Evolutionary conservation across 2,888 invertebrate genomes (phyloP), one percentile per base, ranked within the genome.

Genomic region (Mellilla xanthometata): DNA sequence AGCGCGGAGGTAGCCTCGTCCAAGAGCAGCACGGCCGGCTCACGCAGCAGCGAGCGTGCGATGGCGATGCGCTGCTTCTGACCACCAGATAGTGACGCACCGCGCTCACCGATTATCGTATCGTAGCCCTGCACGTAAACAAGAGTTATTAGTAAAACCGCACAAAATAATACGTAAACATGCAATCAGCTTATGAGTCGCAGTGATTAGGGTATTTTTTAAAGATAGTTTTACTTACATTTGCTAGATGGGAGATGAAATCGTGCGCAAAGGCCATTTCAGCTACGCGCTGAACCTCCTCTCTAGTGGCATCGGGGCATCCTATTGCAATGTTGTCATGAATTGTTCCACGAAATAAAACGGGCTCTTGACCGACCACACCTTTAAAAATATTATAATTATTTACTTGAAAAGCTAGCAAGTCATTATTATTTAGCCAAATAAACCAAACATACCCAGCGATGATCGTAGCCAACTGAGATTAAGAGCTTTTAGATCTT

Each of bases 311-410:
- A 46, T 90, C 90, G 6, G 93, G 92, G 60, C 92, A 91, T 6
- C 96, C 96, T 65, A 95, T 95, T 0, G 94, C 82, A 49, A 92
- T 92, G 58, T 92, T 92, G 23, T 92, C 91, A 22, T 91, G 91
- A 53, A 97, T 96, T 5, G 94, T 94, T 19, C 95, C 94, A 41
- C 94, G 93, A 80, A 97, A 97, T 8, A 97, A 86, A 1, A 95
- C 94, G 0, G 96, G 97, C 60, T 97, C 97, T 81, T 97, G 97
- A 0, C 96, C 97, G 9, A 97, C 97, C 6, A 97, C 93, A 23
- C 96, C 90, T 90, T 57, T 8, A 55, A 57, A 46, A 13, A 12
- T 2, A 38, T n/a, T n/a, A n/a, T n/a, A n/a, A n/a, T n/a, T n/a
- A n/a, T n/a, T n/a, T n/a, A 23, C 23, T 8, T 23, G 7, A 23